These are phyloP conservation scores for Mola mola DNA, from an alignment of 2,113 vertebrate species.

Conservation along the genomic window DNA sequence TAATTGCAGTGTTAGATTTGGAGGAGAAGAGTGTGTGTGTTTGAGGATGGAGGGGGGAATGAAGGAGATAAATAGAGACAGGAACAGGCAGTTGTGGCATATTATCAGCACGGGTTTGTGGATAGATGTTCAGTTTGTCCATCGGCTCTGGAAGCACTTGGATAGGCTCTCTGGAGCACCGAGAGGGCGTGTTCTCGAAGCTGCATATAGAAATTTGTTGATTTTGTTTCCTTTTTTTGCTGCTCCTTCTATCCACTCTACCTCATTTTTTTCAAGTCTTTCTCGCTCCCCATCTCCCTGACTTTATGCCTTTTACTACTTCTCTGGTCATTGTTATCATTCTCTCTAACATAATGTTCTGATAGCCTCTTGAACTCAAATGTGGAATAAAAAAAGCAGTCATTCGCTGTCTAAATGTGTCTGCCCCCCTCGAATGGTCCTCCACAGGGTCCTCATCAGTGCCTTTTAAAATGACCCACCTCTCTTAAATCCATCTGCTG, in stretches of 20 bases:
- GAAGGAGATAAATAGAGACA: slow-evolving; percentile 49
- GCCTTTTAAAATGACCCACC: slow-evolving; percentile 9
- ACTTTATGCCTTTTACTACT: slow-evolving; percentile 54
- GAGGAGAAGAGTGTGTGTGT: slow-evolving; percentile 29
- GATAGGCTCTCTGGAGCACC: slow-evolving; percentile 47
- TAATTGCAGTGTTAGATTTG: slow-evolving; percentile 71
- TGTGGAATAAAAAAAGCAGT: slow-evolving; percentile 18
- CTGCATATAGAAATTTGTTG: slow-evolving; percentile 68
- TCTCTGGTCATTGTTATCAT: slow-evolving; percentile 54
- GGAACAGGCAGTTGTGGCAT: slow-evolving; percentile 40
- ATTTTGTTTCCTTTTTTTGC: slow-evolving; percentile 63
- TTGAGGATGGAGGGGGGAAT: background rate
- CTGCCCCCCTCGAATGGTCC: slow-evolving; percentile 10
- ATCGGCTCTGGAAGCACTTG: slow-evolving; percentile 55
- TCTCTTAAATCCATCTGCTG: slow-evolving; percentile 33
- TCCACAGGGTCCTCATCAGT: slow-evolving; percentile 13
- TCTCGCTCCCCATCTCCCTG: slow-evolving; percentile 16
- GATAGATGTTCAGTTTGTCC: slow-evolving; percentile 62
- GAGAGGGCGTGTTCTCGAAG: slow-evolving; percentile 46
- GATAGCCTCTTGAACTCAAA: slow-evolving; percentile 61
- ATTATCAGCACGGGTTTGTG: slow-evolving; percentile 56
- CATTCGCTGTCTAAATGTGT: slow-evolving; percentile 27
- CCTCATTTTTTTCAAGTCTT: background rate
- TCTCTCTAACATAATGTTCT: slow-evolving; percentile 54
- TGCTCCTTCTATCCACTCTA: slow-evolving; percentile 11